Base-by-base conservation (phyloP, 92 coral and sea anemone genomes). In the Parazoanthus atlanticus region DNA sequence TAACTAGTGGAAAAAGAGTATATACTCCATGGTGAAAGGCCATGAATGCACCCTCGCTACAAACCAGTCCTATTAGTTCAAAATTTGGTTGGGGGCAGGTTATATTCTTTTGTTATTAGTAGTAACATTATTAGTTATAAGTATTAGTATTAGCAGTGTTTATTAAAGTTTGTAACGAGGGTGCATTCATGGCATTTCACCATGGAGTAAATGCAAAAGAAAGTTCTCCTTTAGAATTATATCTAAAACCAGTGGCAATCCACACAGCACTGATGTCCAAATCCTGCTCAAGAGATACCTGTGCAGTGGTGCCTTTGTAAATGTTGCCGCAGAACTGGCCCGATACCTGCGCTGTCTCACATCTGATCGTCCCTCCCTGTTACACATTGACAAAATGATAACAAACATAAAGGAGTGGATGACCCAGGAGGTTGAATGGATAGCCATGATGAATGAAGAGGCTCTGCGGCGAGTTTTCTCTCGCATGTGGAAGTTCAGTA, bases 261-360 rank as follows among this genome's bases (percentile, higher is more conserved):
- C 54, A 33, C 89, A 40, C 91, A 96, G 98, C 67, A 89, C 91
- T n/a, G 91, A 86, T 30, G 74, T 91, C 16, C 94, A 97, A 81
- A 92, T 97, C n/a, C 95, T 97, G 43, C 96, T 97, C 76, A 95
- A 97, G 81, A 82, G 99, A 25, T 95, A 95, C 89, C 95, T 94
- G 31, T 84, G 93, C 88, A 97, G 99, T 71, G 96, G 94, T 71
- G 97, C 98, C 16, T 97, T 97, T 77, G 85, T 97, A 28, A 97
- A 94, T 86, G 98, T 95, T n/a, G 94, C 91, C 8, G 93, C 96
- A 54, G 95, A 96, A 25, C 79, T 97, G 82, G 99, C 98, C 16
- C 96, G 93, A 86, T 95, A 86, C 74, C 93, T 97, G 52, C 94
- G 98, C 34, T 88, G 96, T 30, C 88, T 74, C 54, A 79, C 88